These are phyloP conservation scores for Caenorhabditis sp. DNA, from an alignment of 2,888 invertebrate species.

Conservation along the genomic window DNA sequence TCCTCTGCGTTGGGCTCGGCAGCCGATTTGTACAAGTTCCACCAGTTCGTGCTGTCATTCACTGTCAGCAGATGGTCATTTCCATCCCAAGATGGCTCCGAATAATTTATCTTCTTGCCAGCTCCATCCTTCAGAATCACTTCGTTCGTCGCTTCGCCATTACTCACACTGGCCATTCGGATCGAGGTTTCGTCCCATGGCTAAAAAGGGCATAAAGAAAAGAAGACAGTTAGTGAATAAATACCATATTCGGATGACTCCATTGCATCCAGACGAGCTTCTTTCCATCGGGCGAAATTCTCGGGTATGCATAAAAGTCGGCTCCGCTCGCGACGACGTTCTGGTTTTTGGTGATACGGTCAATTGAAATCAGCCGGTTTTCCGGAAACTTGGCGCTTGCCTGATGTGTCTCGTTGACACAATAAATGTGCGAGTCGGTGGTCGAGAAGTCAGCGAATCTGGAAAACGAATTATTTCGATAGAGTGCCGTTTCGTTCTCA, in stretches of 20 bases:
- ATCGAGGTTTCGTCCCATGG: slow-evolving; percentile 81
- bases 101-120: slow-evolving; percentile 75
- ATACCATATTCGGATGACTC: slow-evolving; percentile 81
- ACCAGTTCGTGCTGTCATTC: slow-evolving; percentile 80
- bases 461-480: background rate
- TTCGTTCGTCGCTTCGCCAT: slow-evolving; percentile 67
- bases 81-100: slow-evolving; percentile 79
- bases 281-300: slow-evolving; percentile 80
- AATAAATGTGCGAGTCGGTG: slow-evolving; percentile 44
- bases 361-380: slow-evolving; percentile 59
- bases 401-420: slow-evolving; percentile 58
- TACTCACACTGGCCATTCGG: slow-evolving; percentile 74
- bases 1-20: slow-evolving; percentile 29
- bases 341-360: slow-evolving; percentile 50
- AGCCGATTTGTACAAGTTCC: slow-evolving; percentile 80
- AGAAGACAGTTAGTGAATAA: background rate
- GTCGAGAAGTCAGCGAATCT: slow-evolving; percentile 60
- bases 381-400: slow-evolving; percentile 50
- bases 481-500: background rate
- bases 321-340: slow-evolving; percentile 74
- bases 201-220: slow-evolving; percentile 68
- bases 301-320: slow-evolving; percentile 80
- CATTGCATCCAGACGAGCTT: slow-evolving; percentile 80
- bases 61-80: slow-evolving; percentile 78
- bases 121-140: slow-evolving; percentile 50